Percentiles rank a stretch among this genome's conserved stretches.
Evolutionary conservation across 2,888 invertebrate genomes (phyloP).

Genomic region (Platycnemis pennipes): DNA sequence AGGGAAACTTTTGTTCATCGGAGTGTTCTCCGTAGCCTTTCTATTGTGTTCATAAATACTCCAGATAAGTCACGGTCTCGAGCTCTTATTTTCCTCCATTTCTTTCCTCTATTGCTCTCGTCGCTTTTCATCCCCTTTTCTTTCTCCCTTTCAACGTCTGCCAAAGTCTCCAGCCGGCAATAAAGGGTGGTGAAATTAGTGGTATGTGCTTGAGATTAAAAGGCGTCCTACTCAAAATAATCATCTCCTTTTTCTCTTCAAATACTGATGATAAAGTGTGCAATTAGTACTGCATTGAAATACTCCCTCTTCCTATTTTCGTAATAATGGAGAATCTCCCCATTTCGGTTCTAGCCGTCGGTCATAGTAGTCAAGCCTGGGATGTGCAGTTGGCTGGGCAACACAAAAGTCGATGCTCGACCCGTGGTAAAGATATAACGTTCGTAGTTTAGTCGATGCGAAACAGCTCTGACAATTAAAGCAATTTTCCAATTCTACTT

Average conservation of each 20-base stretch:
- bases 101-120: neutral
- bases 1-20: neutral
- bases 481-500: no score
- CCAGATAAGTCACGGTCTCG: neutral
- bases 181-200: neutral
- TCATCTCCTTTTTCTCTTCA: neutral
- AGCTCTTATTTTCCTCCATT: neutral
- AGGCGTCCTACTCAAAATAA: neutral
- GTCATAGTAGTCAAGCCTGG: no score
- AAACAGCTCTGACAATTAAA: no score
- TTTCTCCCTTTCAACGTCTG: neutral
- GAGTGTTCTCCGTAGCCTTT: neutral
- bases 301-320: neutral
- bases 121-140: neutral
- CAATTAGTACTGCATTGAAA: neutral
- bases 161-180: neutral
- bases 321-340: no score
- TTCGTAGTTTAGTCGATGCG: no score
- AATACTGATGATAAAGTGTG: neutral
- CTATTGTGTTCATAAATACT: slow-evolving; percentile 11
- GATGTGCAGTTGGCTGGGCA: no score
- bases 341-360: no score
- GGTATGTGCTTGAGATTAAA: neutral
- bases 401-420: no score
- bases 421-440: no score